phyloP scores from a whole-genome alignment of 2,113 vertebrate genomes.

The Hypomesus transpacificus region DNA sequence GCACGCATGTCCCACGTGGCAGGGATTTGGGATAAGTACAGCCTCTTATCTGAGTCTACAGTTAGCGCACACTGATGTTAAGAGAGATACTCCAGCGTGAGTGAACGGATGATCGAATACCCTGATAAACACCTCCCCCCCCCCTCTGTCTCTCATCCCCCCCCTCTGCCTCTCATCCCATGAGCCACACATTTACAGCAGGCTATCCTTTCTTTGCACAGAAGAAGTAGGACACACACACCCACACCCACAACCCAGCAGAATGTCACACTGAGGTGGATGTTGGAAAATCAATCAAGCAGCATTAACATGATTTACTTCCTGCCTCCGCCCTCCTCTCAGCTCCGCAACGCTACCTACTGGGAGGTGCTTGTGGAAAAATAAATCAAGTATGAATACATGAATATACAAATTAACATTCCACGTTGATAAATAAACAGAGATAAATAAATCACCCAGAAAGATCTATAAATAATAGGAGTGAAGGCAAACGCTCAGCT shows the following conservation, averaged over 20 bases:
- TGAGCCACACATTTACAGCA: conserved; percentile 46
- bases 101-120: conserved; percentile 42
- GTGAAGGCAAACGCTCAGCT: conserved; percentile 31
- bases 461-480: conserved; percentile 46
- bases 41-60: conserved; percentile 25
- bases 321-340: conserved; percentile 23
- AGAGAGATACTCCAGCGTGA: conserved; percentile 46
- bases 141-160: conserved; percentile 42
- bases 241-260: conserved; percentile 7
- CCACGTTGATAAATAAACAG: conserved; percentile 47
- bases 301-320: conserved; percentile 41
- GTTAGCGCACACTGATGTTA: conserved; percentile 31
- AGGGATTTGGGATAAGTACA: conserved; percentile 28
- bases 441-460: conserved; percentile 59
- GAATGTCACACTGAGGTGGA: conserved; percentile 61
- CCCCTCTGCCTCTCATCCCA: conserved; percentile 42
- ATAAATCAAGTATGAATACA: conserved; percentile 40
- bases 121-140: conserved; percentile 36
- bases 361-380: conserved; percentile 20
- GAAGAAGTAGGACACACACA: conserved; percentile 54
- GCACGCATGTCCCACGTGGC: conserved; percentile 36
- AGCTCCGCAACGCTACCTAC: conserved; percentile 26
- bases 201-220: conserved; percentile 50
- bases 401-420: conserved; percentile 60
- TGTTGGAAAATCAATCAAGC: conserved; percentile 48